Conservation (phyloP, 1,140 invertebrate species). For the Subanguina moxae region DNA sequence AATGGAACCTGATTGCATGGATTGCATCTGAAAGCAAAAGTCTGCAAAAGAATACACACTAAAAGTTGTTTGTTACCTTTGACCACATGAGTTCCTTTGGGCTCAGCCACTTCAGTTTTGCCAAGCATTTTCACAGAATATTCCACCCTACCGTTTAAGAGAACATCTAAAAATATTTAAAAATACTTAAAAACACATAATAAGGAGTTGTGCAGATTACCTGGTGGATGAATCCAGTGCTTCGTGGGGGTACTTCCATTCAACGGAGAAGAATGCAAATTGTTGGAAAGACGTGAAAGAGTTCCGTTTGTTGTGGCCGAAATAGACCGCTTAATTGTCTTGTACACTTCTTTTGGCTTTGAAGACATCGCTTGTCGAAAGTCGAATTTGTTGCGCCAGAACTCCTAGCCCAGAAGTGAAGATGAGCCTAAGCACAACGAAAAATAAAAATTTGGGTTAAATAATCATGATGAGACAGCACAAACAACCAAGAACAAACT, state of each 20-base stretch:
- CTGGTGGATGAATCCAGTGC: slow-evolving; percentile 47
- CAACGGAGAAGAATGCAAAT: slow-evolving; percentile 9
- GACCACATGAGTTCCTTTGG: slow-evolving; percentile 42
- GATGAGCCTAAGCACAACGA: background rate
- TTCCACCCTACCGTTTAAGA: slow-evolving; percentile 48
- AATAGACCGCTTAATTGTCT: slow-evolving; percentile 43
- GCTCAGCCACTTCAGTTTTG: slow-evolving; percentile 40
- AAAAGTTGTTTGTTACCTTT: background rate
- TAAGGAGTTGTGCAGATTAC: slow-evolving; percentile 7
- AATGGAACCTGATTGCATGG: slow-evolving; percentile 47
- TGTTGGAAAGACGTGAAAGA: slow-evolving; percentile 15
- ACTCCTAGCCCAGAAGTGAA: background rate
- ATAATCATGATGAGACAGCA: slow-evolving; percentile 3
- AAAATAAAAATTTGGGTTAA: background rate
- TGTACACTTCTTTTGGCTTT: slow-evolving; percentile 38
- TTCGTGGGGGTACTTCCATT: slow-evolving; percentile 2
- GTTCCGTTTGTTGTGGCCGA: slow-evolving; percentile 41
- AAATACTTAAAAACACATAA: background rate
- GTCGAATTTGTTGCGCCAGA: no score
- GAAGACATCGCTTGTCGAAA: no score
- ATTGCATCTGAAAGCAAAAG: slow-evolving; percentile 44
- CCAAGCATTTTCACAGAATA: slow-evolving; percentile 50
- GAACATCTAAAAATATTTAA: slow-evolving; percentile 39
- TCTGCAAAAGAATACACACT: background rate
- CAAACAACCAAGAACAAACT: background rate